Evolutionary conservation across 1,140 invertebrate species (phyloP), one percentile per base, ranked within the genome.

Genomic region (Eriosoma lanigerum): DNA sequence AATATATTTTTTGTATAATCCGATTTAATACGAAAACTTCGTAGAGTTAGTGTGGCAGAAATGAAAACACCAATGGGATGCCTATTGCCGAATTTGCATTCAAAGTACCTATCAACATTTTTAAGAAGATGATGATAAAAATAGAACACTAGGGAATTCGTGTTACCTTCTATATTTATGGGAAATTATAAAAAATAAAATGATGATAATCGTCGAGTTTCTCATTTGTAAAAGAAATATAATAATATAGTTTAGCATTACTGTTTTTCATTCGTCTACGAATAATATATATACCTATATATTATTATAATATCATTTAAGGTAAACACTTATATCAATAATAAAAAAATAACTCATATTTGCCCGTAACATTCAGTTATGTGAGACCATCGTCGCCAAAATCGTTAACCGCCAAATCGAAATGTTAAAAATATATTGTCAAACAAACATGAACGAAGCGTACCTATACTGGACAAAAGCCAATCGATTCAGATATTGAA

Each of bases 21-120:
- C 70, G 48, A 52, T 73, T 73, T 54, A 54, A 73, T 54, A 32
- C 29, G 70, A 54, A 73, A 73, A 73, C 48, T 73, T 54, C 26
- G 4, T 73, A 19, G 24, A 52, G 26, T 52, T n/a, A 29, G 12
- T 73, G 4, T 2, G 17, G 48, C 29, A 46, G 38, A 68, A 68
- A 24, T 12, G 0, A 46, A 68, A 68, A 68, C 46, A 17, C 38
- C 13, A 5, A n/a, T 12, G 10, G 19, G 15, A n/a, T 15, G n/a
- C 19, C 32, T 38, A 38, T 21, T 19, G 32, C 19, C 1, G 19
- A 21, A 60, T 60, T 29, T 19, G 26, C 26, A 60, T 60, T 29
- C 58, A 17, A 44, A 64, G 19, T 38, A 64, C 8, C 32, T 8
- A 8, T 38, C n/a, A n/a, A n/a, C 8, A 38, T 38, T 13, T 4